A percentile compares a stretch with the other conserved stretches of the same genome.
phyloP scores from a whole-genome alignment of 2,888 invertebrate species.

The Melikaiella ostensackeni region DNA sequence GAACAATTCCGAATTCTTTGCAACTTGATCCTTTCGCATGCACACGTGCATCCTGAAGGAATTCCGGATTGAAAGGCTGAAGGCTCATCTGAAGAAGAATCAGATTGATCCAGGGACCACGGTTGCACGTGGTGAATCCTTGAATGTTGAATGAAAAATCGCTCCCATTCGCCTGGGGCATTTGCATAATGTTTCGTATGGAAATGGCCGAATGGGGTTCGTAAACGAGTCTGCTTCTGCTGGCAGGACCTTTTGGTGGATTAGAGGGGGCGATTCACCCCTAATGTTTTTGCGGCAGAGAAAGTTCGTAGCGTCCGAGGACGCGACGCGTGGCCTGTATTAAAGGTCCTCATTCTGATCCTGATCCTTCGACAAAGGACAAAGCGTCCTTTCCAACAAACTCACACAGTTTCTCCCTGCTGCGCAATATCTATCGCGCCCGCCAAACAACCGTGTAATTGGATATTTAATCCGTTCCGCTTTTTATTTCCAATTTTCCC shows the following conservation, averaged over 20 bases:
- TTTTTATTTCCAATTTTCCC: not conserved
- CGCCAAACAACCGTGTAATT: conserved; percentile 50
- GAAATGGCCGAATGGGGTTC: conserved; percentile 55
- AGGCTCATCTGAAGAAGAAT: conserved; percentile 43
- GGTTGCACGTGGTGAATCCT: conserved; percentile 53
- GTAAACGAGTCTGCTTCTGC: conserved; percentile 45
- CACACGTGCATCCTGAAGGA: conserved; percentile 49
- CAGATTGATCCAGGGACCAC: conserved; percentile 40
- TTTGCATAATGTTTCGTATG: conserved; percentile 64
- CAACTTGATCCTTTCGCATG: conserved; percentile 1
- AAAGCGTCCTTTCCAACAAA: conserved; percentile 22
- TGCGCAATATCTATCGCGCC: conserved; percentile 31
- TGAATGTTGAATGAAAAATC: conserved; percentile 58
- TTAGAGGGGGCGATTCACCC: conserved; percentile 13
- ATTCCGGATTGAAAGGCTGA: conserved; percentile 41
- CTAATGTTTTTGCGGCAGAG: conserved; percentile 35
- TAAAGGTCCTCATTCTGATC: conserved; percentile 46
- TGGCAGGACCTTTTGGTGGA: conserved; percentile 42
- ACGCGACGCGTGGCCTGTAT: conserved; percentile 54
- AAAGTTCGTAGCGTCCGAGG: conserved; percentile 30
- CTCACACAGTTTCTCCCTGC: conserved; percentile 10
- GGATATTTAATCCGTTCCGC: conserved; percentile 23
- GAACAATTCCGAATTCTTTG: conserved; percentile 30
- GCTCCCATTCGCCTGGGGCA: conserved; percentile 42
- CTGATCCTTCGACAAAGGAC: conserved; percentile 41